phyloP scores from a whole-genome alignment of 2,888 invertebrate species.

The Gari tellinella region DNA sequence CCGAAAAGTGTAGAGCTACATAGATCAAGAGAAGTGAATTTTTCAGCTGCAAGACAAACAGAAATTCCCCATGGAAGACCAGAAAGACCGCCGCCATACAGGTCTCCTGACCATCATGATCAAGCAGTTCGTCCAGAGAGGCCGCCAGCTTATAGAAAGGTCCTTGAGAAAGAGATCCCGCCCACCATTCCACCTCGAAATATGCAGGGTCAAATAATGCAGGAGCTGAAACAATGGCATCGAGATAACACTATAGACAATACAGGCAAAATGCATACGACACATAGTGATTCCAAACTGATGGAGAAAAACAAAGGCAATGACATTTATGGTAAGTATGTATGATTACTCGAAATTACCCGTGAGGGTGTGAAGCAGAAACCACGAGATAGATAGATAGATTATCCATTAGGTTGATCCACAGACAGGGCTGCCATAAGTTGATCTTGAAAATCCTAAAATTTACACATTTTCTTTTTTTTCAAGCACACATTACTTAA shows the following conservation, averaged over 20 bases:
- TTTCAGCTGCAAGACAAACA: not conserved
- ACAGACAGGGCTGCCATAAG: no score
- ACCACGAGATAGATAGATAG: no score
- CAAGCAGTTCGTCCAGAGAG: conserved; percentile 42
- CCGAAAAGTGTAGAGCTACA: not conserved
- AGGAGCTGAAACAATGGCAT: conserved; percentile 78
- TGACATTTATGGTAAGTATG: conserved; percentile 59
- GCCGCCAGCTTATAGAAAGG: conserved; percentile 41
- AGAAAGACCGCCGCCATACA: conserved; percentile 55
- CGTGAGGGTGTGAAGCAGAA: no score
- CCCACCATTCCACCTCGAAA: conserved; percentile 76
- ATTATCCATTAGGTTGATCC: no score
- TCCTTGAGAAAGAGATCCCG: conserved; percentile 50
- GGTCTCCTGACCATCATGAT: conserved; percentile 11
- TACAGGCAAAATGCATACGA: conserved; percentile 26
- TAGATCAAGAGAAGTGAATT: conserved; percentile 1
- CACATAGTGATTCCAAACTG: conserved; percentile 63
- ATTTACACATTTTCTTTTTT: no score
- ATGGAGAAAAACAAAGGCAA: conserved; percentile 35
- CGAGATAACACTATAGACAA: conserved; percentile 49
- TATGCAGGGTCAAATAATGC: conserved; percentile 65
- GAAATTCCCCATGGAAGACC: conserved; percentile 26
- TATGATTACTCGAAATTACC: no score
- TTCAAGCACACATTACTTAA: no score
- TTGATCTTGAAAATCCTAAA: no score